Evolutionary conservation across 2,113 vertebrate genomes (phyloP), one percentile per base, ranked within the genome.

Genomic region (Parus major): DNA sequence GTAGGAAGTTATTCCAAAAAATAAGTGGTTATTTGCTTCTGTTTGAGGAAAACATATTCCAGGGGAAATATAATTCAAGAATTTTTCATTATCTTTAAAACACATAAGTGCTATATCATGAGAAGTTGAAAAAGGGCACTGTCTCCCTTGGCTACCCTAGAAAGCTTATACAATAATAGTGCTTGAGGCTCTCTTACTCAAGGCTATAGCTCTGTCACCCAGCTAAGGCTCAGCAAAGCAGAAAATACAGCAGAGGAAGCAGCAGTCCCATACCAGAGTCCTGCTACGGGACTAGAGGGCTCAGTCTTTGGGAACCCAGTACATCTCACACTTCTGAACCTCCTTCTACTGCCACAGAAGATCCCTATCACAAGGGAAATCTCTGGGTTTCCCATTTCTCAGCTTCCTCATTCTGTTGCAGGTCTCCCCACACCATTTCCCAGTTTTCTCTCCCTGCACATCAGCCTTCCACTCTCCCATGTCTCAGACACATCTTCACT

Each of bases 81-180:
- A 69, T 46, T 93, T 93, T 93, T 91, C 63, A 83, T 96, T 90
- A 86, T 65, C 33, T 88, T 93, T 86, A 88, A 80, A 72, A 29
- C 0, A 39, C 39, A 28, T 46, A 73, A 88, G 25, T 49, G 20
- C 33, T 75, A 5, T 50, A 63, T 55, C 42, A 66, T 36, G 33
- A 50, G 73, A 76, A 83, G 49, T 41, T 69, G 42, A 82, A 71
- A 87, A 88, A 69, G 41, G 39, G 11, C 28, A 76, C 19, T 47
- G 22, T 64, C 21, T 95, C 76, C 46, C 80, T 65, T 72, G 63
- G 31, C 36, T 69, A 18, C 35, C 50, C 39, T 77, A 55, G 76
- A 70, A 91, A 78, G 39, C 21, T 73, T 69, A 24, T 10, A 33
- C n/a, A 71, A 39, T 25, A 21, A 55, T 12, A 89, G 52, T 35